These are phyloP conservation scores for Pantherophis vulpinus DNA, from an alignment of 2,797 vertebrate genomes.

Conservation along the genomic window DNA sequence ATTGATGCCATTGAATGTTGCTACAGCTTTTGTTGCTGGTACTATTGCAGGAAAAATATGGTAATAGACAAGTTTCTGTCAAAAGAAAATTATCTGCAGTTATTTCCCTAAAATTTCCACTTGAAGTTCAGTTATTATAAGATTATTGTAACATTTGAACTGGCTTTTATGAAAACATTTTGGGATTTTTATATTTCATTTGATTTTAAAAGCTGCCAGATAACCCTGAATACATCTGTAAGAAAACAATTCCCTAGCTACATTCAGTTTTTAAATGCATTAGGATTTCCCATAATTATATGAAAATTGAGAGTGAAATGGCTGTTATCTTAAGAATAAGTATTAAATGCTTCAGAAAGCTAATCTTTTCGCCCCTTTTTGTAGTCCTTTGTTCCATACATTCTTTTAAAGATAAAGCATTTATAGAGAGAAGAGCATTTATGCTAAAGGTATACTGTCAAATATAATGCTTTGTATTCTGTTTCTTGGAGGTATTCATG, in stretches of 20 bases:
- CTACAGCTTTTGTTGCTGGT: conserved; percentile 41
- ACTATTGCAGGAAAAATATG: conserved; percentile 31
- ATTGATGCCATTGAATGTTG: conserved; percentile 49
- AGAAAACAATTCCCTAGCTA: conserved; percentile 39
- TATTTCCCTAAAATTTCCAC: conserved; percentile 46
- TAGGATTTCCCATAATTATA: conserved; percentile 42
- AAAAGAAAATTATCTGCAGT: conserved; percentile 60
- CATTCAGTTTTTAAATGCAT: conserved; percentile 40
- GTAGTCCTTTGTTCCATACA: neutral
- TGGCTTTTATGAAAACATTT: conserved; percentile 50
- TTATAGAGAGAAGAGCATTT: conserved; percentile 24
- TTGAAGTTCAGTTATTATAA: conserved; percentile 44
- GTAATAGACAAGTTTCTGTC: conserved; percentile 37
- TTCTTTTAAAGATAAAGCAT: conserved; percentile 18
- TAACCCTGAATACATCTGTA: conserved; percentile 39
- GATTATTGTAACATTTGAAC: conserved; percentile 45
- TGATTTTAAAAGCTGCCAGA: conserved; percentile 44
- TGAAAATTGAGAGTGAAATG: conserved; percentile 31
- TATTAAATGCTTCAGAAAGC: conserved; percentile 21
- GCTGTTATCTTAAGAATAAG: conserved; percentile 24
- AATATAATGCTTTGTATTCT: conserved; percentile 14
- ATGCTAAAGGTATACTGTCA: conserved; percentile 23
- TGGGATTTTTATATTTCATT: conserved; percentile 42
- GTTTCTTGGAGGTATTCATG: conserved; percentile 25
- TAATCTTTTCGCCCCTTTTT: neutral